These are phyloP conservation scores for Rotaria sp. DNA, from an alignment of 2,888 invertebrate species.

Conservation along the genomic window DNA sequence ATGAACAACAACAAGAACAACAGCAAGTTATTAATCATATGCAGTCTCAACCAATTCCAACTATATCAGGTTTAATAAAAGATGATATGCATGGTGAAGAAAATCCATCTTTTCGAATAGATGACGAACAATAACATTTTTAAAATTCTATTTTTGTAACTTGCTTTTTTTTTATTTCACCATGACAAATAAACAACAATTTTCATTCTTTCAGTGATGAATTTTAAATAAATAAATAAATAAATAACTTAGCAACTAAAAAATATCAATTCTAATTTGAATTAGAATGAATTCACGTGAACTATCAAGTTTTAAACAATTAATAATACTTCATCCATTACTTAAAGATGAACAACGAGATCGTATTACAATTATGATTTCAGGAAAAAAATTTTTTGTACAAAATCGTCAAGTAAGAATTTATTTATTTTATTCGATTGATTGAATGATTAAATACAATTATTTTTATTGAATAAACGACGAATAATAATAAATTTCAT, in stretches of 20 bases:
- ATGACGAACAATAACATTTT: not conserved
- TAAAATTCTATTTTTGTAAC: not conserved
- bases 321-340: not conserved
- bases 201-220: not conserved
- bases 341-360: not conserved
- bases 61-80: not conserved
- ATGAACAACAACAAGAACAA: not conserved
- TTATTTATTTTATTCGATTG: not conserved
- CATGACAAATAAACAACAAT: not conserved
- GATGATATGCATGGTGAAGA: not conserved
- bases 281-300: no score
- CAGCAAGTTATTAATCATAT: not conserved
- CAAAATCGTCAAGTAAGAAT: not conserved
- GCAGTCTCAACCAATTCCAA: not conserved
- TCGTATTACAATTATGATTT: not conserved
- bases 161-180: not conserved
- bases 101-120: not conserved
- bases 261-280: not conserved
- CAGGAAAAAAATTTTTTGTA: not conserved
- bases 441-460: no score
- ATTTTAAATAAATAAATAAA: not conserved
- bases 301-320: not conserved
- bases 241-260: not conserved
- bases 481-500: no score
- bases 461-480: no score